Conservation (phyloP, 1,140 invertebrate genomes). For the Archegozetes longisetosus region DNA sequence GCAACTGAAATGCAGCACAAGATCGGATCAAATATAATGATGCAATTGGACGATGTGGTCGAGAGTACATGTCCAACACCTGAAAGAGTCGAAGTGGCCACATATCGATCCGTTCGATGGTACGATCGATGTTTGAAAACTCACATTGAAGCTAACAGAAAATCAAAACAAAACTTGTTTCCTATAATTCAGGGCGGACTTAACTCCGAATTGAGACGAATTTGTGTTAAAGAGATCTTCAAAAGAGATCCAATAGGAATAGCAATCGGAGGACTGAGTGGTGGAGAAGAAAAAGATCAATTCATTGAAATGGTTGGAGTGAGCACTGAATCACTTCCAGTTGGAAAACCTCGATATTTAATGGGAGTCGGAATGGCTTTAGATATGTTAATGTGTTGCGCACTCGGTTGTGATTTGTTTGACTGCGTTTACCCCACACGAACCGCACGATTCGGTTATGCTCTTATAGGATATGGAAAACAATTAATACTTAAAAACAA, state of each 20-base stretch:
- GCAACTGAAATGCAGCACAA: conserved; percentile 92
- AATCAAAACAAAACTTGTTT: conserved; percentile 70
- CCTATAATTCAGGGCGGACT: conserved; percentile 95
- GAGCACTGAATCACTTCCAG: conserved; percentile 69
- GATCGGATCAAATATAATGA: conserved; percentile 96
- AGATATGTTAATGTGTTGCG: conserved; percentile 88
- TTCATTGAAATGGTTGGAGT: conserved; percentile 91
- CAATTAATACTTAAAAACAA: conserved; percentile 69
- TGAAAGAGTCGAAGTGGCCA: conserved; percentile 76
- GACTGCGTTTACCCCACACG: conserved; percentile 95
- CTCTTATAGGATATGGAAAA: conserved; percentile 56
- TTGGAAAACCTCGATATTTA: conserved; percentile 79
- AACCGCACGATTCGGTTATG: conserved; percentile 90
- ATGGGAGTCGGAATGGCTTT: conserved; percentile 96
- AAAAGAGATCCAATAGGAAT: conserved; percentile 77
- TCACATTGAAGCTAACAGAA: conserved; percentile 48
- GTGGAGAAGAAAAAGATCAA: conserved; percentile 86
- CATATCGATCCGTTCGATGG: conserved; percentile 55
- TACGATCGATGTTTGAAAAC: conserved; percentile 77
- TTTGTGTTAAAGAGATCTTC: conserved; percentile 56
- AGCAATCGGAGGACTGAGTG: conserved; percentile 92
- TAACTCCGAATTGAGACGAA: conserved; percentile 53
- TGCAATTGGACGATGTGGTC: conserved; percentile 98
- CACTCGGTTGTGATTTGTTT: conserved; percentile 92
- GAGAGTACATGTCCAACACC: conserved; percentile 55